Evolutionary conservation across 35 echinoderm and acorn worm genomes (phyloP).

Genomic region (Chiridota heheva): DNA sequence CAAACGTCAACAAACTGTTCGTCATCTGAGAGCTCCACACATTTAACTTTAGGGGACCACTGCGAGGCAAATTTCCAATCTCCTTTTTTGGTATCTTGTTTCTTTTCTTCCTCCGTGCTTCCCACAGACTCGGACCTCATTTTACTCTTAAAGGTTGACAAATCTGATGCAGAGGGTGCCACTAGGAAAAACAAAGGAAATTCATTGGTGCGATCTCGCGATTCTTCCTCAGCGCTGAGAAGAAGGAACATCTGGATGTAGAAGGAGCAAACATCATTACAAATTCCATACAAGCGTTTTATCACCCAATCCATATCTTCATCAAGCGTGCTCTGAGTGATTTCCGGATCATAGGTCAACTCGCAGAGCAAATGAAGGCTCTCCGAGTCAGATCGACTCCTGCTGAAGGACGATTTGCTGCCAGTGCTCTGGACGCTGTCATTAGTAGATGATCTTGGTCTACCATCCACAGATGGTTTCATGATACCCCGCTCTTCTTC

Average conservation of each 20-base stretch:
- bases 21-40: constrained; percentile 25
- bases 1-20: constrained; percentile 68
- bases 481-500: background rate
- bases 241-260: constrained; percentile 84
- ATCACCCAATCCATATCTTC: constrained; percentile 74
- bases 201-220: constrained; percentile 46
- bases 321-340: background rate
- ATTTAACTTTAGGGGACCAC: constrained; percentile 95
- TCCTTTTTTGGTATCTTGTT: constrained; percentile 24
- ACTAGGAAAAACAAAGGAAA: constrained; percentile 91
- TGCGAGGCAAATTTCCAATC: constrained; percentile 78
- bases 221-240: constrained; percentile 26
- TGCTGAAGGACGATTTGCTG: constrained; percentile 28
- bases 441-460: constrained; percentile 58
- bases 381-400: constrained; percentile 45
- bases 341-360: constrained; percentile 66
- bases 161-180: constrained; percentile 69
- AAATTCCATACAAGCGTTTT: constrained; percentile 84
- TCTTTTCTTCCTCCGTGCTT: constrained; percentile 30
- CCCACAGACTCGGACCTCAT: background rate
- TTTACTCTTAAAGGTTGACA: constrained; percentile 3
- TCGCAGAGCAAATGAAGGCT: constrained; percentile 66
- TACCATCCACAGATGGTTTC: background rate
- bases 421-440: constrained; percentile 51
- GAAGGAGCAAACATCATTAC: constrained; percentile 75